Conservation (phyloP, 2,113 vertebrate species). For the Calonectris borealis region DNA sequence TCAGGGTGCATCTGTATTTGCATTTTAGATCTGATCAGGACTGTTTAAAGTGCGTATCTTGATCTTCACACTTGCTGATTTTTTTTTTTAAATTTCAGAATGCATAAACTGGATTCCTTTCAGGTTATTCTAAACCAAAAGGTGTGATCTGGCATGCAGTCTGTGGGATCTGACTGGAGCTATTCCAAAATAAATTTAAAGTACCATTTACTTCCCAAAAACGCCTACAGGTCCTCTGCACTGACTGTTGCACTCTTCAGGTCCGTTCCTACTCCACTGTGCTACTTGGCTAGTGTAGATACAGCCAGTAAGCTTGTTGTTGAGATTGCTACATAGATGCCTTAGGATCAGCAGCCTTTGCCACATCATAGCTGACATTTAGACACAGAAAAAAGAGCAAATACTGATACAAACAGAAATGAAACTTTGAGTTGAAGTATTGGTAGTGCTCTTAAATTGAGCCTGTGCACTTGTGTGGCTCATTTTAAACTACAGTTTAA, state of each 20-base stretch:
- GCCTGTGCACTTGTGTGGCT: not conserved
- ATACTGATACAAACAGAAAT: not conserved
- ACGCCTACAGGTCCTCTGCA: not conserved
- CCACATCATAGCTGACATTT: not conserved
- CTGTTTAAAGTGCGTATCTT: not conserved
- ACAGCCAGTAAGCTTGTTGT: not conserved
- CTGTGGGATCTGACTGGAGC: not conserved
- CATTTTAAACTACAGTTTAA: not conserved
- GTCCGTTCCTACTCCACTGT: accelerated
- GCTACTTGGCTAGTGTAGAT: not conserved
- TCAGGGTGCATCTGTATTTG: not conserved
- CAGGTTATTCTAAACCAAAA: not conserved
- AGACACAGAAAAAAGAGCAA: not conserved
- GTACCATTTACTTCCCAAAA: not conserved
- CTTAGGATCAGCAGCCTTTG: not conserved
- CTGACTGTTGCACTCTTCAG: not conserved
- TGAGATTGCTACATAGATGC: not conserved
- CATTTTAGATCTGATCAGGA: not conserved
- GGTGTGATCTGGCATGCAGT: not conserved
- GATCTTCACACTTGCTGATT: not conserved
- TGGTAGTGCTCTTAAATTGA: not conserved
- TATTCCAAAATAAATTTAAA: not conserved
- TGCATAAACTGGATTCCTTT: not conserved
- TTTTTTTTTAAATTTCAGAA: not conserved
- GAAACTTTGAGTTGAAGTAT: not conserved